These are phyloP conservation scores for Naja naja DNA, from an alignment of 2,113 vertebrate genomes.

Conservation along the genomic window DNA sequence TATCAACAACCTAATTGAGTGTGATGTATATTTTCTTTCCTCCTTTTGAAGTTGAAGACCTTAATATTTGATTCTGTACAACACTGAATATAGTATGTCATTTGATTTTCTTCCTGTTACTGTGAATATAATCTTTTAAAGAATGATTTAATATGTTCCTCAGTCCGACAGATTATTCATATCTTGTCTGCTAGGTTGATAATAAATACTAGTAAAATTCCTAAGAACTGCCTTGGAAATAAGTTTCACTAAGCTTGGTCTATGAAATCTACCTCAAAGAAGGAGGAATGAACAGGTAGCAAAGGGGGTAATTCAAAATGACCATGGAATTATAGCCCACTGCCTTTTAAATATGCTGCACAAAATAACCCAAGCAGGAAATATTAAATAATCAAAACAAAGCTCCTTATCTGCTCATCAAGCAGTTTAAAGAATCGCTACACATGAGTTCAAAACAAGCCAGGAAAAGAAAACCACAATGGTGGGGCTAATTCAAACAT, in stretches of 20 bases:
- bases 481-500: background rate
- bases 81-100: background rate
- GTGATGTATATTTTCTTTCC: background rate
- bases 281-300: background rate
- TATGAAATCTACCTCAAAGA: background rate
- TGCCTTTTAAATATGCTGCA: accelerated
- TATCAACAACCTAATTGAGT: background rate
- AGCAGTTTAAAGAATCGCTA: background rate
- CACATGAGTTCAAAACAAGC: background rate
- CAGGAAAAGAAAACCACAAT: background rate
- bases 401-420: background rate
- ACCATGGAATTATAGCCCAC: background rate
- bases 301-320: background rate
- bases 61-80: background rate
- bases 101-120: background rate
- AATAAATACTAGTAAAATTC: background rate
- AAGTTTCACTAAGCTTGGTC: background rate
- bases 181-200: background rate
- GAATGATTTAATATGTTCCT: background rate
- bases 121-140: background rate
- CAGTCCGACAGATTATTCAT: background rate
- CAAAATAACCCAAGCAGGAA: background rate
- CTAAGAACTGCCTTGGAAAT: background rate
- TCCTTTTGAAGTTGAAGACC: background rate
- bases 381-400: background rate